Conservation (phyloP, 2,113 vertebrate genomes). For the Pongo pygmaeus region DNA sequence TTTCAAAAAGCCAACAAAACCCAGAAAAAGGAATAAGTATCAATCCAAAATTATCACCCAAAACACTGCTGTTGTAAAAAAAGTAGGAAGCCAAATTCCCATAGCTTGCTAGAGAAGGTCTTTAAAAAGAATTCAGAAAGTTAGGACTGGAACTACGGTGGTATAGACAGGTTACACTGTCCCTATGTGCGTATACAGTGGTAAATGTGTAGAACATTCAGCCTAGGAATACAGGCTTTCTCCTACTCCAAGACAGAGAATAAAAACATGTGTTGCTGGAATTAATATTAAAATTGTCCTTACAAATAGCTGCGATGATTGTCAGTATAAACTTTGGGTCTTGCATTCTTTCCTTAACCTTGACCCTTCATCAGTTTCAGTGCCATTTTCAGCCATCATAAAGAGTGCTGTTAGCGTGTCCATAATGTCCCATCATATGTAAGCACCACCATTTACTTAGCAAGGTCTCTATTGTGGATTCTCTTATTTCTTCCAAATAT, state of each 20-base stretch:
- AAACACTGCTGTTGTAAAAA: background rate
- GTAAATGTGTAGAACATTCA: background rate
- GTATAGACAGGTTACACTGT: background rate
- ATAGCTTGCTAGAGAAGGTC: background rate
- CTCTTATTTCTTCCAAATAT: background rate
- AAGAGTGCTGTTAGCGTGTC: fast-evolving
- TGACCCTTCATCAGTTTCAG: fast-evolving
- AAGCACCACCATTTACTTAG: background rate
- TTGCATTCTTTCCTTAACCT: fast-evolving
- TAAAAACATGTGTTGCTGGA: slow-evolving; percentile 16
- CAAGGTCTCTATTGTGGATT: fast-evolving
- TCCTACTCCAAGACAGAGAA: slow-evolving; percentile 44
- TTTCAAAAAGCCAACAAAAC: slow-evolving; percentile 65
- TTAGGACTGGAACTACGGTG: background rate
- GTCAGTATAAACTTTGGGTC: background rate
- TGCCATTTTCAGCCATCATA: fast-evolving
- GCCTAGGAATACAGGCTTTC: slow-evolving; percentile 26
- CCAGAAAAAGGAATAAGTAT: slow-evolving; percentile 4
- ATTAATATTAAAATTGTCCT: slow-evolving; percentile 39
- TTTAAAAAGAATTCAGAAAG: slow-evolving; percentile 22
- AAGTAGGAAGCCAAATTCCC: background rate
- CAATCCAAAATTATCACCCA: slow-evolving; percentile 40
- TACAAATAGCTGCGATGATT: background rate
- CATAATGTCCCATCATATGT: fast-evolving
- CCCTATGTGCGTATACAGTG: too few species aligned